Conservation (phyloP, 1,140 invertebrate species). For the Dinoponera quadriceps region DNA sequence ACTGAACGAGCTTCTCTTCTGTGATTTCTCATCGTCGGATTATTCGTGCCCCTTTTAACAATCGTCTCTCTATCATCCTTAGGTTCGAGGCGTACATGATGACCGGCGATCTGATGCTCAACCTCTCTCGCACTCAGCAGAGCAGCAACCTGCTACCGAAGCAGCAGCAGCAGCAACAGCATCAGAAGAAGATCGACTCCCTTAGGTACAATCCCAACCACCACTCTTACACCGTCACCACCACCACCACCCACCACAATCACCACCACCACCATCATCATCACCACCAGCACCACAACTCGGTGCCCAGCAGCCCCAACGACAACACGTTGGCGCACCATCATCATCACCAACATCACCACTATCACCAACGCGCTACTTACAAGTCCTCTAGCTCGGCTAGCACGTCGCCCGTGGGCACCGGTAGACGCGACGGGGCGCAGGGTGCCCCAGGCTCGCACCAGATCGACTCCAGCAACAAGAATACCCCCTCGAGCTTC, state of each 20-base stretch:
- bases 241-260: constrained; percentile 85
- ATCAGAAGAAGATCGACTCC: constrained; percentile 89
- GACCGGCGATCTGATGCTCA: constrained; percentile 98
- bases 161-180: constrained; percentile 62
- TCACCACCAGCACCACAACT: constrained; percentile 87
- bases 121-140: constrained; percentile 92
- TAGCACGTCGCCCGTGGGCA: constrained; percentile 86
- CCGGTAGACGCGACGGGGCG: constrained; percentile 82
- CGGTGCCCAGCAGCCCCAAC: constrained; percentile 93
- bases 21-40: too few relatives aligned
- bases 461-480: constrained; percentile 58
- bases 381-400: constrained; percentile 86
- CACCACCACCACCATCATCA: constrained; percentile 83
- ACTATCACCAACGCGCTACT: constrained; percentile 76
- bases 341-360: constrained; percentile 77
- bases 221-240: constrained; percentile 78
- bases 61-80: background rate
- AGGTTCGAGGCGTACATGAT: constrained; percentile 97
- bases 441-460: constrained; percentile 72
- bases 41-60: too few relatives aligned
- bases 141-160: constrained; percentile 87
- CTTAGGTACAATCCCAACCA: constrained; percentile 86
- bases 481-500: constrained; percentile 74
- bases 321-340: constrained; percentile 86
- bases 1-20: too few relatives aligned